Conservation (phyloP, 2,113 vertebrate species). For the Zapornia atra region DNA sequence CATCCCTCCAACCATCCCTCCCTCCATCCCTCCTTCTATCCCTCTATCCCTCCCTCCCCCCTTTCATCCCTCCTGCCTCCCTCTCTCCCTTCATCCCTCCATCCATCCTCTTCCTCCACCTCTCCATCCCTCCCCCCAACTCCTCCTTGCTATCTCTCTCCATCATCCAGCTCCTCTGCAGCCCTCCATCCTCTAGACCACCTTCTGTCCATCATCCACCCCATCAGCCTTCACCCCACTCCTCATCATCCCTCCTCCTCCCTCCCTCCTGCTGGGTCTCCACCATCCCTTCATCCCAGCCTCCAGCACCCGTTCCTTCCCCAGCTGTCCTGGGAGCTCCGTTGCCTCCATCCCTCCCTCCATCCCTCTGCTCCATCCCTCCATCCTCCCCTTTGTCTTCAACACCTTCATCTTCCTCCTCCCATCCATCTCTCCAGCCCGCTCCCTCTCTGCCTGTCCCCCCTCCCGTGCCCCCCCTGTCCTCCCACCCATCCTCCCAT, state of each 20-base stretch:
- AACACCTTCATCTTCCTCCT: background rate
- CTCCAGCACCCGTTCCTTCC: accelerated
- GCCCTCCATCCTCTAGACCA: no score
- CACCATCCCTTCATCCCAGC: background rate
- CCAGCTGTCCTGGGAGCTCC: background rate
- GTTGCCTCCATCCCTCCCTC: background rate
- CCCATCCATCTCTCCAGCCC: no score
- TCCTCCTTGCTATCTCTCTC: background rate
- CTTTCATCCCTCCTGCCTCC: background rate
- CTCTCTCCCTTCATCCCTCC: no score
- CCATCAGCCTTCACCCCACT: background rate
- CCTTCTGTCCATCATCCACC: background rate
- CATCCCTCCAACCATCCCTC: background rate
- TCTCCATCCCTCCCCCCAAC: background rate
- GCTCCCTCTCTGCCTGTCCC: background rate
- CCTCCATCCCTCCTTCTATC: no score
- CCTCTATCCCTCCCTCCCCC: no score
- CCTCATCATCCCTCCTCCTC: background rate
- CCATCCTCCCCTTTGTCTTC: background rate
- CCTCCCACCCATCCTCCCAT: no score
- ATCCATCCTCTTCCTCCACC: no score
- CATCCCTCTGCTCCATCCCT: background rate
- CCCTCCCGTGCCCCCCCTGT: background rate
- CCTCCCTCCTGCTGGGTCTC: no score
- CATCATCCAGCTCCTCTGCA: background rate